Percentiles rank a stretch among this genome's conserved stretches.
Conservation (phyloP, 2,888 invertebrate species). For the Ormyrus thymus region DNA sequence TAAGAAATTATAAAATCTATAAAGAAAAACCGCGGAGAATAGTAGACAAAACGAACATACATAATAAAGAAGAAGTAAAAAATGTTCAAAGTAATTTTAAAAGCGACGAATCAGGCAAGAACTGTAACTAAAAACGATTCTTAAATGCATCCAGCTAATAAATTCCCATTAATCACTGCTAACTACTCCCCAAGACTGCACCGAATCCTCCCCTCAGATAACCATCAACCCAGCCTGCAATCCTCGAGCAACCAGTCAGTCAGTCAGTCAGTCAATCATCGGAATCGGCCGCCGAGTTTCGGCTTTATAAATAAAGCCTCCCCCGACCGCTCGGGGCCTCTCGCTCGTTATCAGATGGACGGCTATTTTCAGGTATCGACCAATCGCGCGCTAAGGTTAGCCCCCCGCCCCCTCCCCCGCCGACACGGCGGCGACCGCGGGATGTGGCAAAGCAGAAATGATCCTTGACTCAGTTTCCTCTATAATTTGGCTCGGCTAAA, state of each 20-base stretch:
- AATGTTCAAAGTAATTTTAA: no score
- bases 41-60: no score
- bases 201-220: background rate
- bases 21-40: no score
- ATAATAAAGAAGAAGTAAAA: no score
- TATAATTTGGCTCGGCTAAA: constrained; percentile 24
- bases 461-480: constrained; percentile 65
- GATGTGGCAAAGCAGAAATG: constrained; percentile 55
- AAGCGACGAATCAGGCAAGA: no score
- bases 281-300: background rate
- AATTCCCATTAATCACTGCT: no score
- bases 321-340: background rate
- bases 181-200: no score
- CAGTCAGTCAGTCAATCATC: background rate
- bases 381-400: constrained; percentile 71
- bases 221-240: background rate
- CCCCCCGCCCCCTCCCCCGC: no score
- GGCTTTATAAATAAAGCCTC: constrained; percentile 36
- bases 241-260: no score
- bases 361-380: constrained; percentile 73
- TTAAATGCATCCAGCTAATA: no score
- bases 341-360: constrained; percentile 8
- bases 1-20: no score
- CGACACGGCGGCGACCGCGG: constrained; percentile 58
- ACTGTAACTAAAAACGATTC: no score